Percentiles rank a stretch among this genome's conserved stretches.
Evolutionary conservation across 2,888 invertebrate genomes (phyloP).

Genomic region (Macrosoma leucophasiata): DNA sequence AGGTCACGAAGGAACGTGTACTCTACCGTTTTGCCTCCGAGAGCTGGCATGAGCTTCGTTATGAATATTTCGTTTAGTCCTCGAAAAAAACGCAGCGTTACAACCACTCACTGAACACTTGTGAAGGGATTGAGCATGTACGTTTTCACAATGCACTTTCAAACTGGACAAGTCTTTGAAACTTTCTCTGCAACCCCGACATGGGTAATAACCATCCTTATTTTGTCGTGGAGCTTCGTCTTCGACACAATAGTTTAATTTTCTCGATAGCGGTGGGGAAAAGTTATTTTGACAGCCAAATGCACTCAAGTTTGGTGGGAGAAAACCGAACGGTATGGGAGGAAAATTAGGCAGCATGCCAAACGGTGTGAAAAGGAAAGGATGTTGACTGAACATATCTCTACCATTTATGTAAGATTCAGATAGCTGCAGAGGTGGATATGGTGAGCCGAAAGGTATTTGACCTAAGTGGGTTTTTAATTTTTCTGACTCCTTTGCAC

Average conservation of each 20-base stretch:
- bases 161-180: slow-evolving; percentile 78
- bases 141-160: slow-evolving; percentile 83
- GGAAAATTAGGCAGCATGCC: slow-evolving; percentile 69
- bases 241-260: slow-evolving; percentile 78
- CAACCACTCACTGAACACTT: slow-evolving; percentile 86
- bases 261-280: slow-evolving; percentile 48
- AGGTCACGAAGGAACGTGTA: slow-evolving; percentile 53
- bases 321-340: slow-evolving; percentile 58
- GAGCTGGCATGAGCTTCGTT: slow-evolving; percentile 79
- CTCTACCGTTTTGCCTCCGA: slow-evolving; percentile 50
- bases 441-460: slow-evolving; percentile 48
- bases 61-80: slow-evolving; percentile 85
- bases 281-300: slow-evolving; percentile 56
- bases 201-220: slow-evolving; percentile 80
- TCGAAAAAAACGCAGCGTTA: slow-evolving; percentile 85
- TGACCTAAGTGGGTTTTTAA: slow-evolving; percentile 44
- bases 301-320: slow-evolving; percentile 60
- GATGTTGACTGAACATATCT: slow-evolving; percentile 62
- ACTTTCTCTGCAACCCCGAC: slow-evolving; percentile 80
- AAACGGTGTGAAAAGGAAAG: slow-evolving; percentile 66
- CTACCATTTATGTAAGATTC: slow-evolving; percentile 58
- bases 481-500: slow-evolving; percentile 56
- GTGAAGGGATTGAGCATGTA: slow-evolving; percentile 81
- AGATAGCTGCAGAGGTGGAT: slow-evolving; percentile 53
- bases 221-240: slow-evolving; percentile 81